These are phyloP conservation scores for Aphrocallistes beatrix DNA, from an alignment of 37 sponge, comb jelly and placozoan species.

Conservation along the genomic window DNA sequence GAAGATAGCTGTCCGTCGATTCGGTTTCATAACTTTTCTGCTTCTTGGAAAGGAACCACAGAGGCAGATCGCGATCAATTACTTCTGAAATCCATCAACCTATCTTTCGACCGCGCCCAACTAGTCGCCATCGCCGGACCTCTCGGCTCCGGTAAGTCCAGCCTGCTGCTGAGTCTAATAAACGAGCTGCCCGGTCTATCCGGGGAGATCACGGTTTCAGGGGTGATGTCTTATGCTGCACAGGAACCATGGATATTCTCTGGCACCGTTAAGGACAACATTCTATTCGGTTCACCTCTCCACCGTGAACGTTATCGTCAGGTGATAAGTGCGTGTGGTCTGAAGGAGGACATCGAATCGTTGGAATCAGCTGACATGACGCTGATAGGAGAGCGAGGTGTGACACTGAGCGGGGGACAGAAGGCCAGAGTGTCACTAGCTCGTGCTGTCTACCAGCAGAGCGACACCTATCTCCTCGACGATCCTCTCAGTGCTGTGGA, in stretches of 20 bases:
- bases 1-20: not conserved
- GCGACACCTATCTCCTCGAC: constrained; percentile 21
- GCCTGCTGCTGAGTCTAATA: not conserved
- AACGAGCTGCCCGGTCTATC: not conserved
- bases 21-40: not conserved
- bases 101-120: not conserved
- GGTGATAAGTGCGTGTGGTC: not conserved
- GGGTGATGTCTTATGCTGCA: not conserved
- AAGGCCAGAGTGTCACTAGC: constrained; percentile 32
- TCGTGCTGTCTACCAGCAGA: constrained; percentile 17
- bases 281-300: constrained; percentile 9
- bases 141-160: not conserved
- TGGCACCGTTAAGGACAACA: constrained; percentile 17
- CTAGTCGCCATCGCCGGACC: not conserved
- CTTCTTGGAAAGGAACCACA: not conserved
- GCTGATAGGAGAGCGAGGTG: not conserved
- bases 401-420: constrained; percentile 30
- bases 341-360: not conserved
- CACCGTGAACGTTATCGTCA: not conserved
- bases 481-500: constrained; percentile 27
- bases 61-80: not conserved
- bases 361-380: not conserved
- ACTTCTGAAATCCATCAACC: not conserved
- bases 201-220: not conserved
- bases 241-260: constrained; percentile 17